Percentiles rank a stretch among this genome's conserved stretches.
phyloP scores from a whole-genome alignment of 2,113 vertebrate genomes.

The Cephalopholis sonnerati region DNA sequence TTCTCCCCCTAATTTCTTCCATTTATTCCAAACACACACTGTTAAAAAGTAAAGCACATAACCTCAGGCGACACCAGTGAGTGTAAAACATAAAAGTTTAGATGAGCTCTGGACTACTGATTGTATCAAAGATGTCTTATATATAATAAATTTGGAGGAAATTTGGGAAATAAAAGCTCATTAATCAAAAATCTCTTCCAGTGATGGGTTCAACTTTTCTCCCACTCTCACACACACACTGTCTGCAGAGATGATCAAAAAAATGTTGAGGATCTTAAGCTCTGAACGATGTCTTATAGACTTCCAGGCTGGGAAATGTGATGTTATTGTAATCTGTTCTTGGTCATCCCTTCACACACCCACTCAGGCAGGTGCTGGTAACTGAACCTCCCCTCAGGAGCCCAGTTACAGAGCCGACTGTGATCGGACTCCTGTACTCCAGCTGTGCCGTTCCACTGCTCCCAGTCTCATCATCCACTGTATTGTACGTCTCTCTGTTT shows the following conservation, averaged over 20 bases:
- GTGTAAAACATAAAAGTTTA: neutral
- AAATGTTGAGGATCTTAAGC: neutral
- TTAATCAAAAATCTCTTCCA: neutral
- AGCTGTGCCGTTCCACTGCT: slow-evolving; percentile 53
- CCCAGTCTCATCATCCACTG: slow-evolving; percentile 16
- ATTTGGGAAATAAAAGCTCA: neutral
- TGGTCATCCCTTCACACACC: slow-evolving; percentile 71
- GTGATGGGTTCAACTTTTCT: neutral
- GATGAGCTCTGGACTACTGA: too few relatives aligned
- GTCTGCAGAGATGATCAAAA: slow-evolving; percentile 3
- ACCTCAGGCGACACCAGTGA: neutral
- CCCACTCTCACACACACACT: neutral
- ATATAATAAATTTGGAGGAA: neutral
- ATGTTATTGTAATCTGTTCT: slow-evolving; percentile 66
- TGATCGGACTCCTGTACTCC: slow-evolving; percentile 35
- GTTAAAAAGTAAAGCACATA: neutral
- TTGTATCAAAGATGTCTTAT: neutral
- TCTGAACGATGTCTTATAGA: slow-evolving; percentile 23
- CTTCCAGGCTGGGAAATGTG: slow-evolving; percentile 35
- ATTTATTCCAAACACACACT: neutral
- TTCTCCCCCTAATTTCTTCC: neutral
- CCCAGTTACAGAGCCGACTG: neutral
- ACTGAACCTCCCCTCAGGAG: slow-evolving; percentile 58
- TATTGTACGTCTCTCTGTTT: neutral
- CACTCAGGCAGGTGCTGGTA: slow-evolving; percentile 78